Base-by-base conservation (phyloP, 2,888 invertebrate species). In the Pseudoips prasinana region DNA sequence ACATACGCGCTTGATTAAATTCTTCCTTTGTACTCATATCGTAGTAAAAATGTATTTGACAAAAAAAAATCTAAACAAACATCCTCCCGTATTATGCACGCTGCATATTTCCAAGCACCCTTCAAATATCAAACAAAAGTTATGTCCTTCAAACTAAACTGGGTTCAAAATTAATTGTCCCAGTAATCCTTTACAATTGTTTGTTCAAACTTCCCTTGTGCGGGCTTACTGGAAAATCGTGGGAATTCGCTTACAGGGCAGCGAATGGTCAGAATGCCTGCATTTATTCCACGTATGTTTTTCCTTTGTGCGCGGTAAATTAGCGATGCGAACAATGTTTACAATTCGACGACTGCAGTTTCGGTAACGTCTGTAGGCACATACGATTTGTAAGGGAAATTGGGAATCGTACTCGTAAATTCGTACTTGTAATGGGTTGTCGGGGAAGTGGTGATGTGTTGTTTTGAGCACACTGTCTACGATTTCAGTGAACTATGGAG, bases 221-320 rank as follows among this genome's bases (percentile, higher is more conserved):
- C 33, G 39, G 25, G 39, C 37, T 45, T 42, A 42, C 47, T 38
- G 34, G 33, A 27, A 49, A 60, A 56, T 62, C 54, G 56, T 55
- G 56, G 56, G 57, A 65, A 65, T 61, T 45, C 48, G 39, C 40
- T 33, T 50, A 43, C 51, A 50, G 29, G 39, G 30, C 39, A 38
- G 50, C 50, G 40, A 55, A 51, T 53, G 43, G 43, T 25, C 45
- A 53, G 58, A 61, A 69, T 67, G 58, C 59, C 46, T 60, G 54
- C 55, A 57, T 64, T 61, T 58, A 51, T 49, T 37, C 48, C 47
- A 35, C 35, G 46, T 50, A 40, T 63, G 61, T 67, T 73, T 71
- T 67, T 64, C 58, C 64, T 61, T 68, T 61, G 51, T 57, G 44
- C 36, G 38, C 39, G 49, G 49, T 61, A 67, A 68, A 65, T 71